Base-by-base conservation (phyloP, 2,113 vertebrate species). In the Takifugu flavidus region DNA sequence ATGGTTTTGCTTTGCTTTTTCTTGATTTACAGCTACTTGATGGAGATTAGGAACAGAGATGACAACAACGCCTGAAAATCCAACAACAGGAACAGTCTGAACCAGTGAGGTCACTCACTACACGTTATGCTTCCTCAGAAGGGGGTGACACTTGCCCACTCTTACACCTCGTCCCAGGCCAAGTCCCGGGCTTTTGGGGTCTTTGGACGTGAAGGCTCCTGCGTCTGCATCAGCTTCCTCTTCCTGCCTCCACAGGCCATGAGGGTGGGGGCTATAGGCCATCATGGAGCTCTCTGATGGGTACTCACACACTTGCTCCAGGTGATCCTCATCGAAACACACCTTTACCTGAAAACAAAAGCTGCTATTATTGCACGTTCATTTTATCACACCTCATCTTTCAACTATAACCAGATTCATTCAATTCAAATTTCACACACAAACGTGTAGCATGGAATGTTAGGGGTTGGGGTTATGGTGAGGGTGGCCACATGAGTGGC, bases 261-360 rank as follows among this genome's bases (percentile, higher is more conserved):
- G 64, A 59, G 77, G 56, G 49, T 14, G 49, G 6, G 74, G 70
- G 20, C 62, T 63, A 3, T 59, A 75, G 0, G 69, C 58, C 61
- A 84, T 54, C 74, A 87, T 59, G 60, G 77, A 73, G 53, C 58
- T 81, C 79, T 91, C 91, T 1, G 90, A 89, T 0, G 89, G 90
- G 50, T 92, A 92, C 73, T 90, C 89, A 6, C 86, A 92, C 51
- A 92, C 77, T 57, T 79, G 75, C 84, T 91, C 89, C 77, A 91
- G 75, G 75, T 78, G 82, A 13, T 74, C 71, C 59, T 90, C 89
- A 1, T 87, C 69, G 27, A 92, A 92, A 72, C 86, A 88, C 67
- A 92, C 90, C 59, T 86, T 90, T 39, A 70, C 87, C 90, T 90
- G 79, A 0, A 50, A 44, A 60, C 5, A 39, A 10, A 50, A 45